Evolutionary conservation across 2,888 invertebrate genomes (phyloP).

Genomic region (Formica aserva): DNA sequence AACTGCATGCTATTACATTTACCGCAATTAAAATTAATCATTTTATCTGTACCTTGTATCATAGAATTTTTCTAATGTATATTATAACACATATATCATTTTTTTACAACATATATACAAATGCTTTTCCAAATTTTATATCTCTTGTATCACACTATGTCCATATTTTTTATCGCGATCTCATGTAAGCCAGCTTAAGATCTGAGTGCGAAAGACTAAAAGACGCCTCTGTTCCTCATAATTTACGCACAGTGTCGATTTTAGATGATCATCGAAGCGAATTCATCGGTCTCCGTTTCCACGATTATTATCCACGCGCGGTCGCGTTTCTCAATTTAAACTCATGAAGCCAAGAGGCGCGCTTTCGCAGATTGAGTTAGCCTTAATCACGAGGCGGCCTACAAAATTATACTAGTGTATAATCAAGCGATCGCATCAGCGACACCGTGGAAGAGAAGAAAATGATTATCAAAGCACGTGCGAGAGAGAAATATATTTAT

Average conservation of each 20-base stretch:
- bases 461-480: conserved; percentile 23
- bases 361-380: conserved; percentile 74
- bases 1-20: neutral
- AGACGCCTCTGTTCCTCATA: conserved; percentile 34
- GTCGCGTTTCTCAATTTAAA: conserved; percentile 67
- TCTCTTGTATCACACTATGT: neutral
- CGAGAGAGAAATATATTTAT: neutral
- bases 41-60: neutral
- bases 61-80: neutral
- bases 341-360: conserved; percentile 52
- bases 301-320: conserved; percentile 59
- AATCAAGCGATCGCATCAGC: neutral
- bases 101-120: neutral
- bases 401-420: conserved; percentile 76
- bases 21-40: conserved; percentile 1
- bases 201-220: conserved; percentile 14
- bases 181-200: neutral
- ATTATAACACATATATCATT: neutral
- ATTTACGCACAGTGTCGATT: conserved; percentile 23
- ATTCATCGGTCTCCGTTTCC: conserved; percentile 52
- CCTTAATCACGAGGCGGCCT: conserved; percentile 79
- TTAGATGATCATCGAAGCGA: conserved; percentile 19
- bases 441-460: conserved; percentile 29
- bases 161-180: conserved; percentile 16
- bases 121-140: neutral